Evolutionary conservation across 2,797 vertebrate genomes (phyloP), one percentile per base, ranked within the genome.

Genomic region (Otolemur crassicaudatus): DNA sequence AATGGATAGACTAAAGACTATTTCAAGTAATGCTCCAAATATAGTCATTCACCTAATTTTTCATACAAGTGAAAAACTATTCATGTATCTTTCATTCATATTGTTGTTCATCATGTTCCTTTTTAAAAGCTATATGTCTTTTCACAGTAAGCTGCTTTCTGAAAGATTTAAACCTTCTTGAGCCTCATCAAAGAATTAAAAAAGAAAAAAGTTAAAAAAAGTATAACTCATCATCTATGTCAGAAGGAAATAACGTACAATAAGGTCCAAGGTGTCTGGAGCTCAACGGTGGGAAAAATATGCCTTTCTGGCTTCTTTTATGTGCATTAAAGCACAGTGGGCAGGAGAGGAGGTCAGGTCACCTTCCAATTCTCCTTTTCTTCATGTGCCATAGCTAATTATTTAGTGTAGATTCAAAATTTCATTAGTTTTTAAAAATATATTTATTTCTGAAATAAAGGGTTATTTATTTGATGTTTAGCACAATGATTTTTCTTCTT

Each of bases 371-470:
- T 61, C 6, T 37, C 34, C 81, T 87, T 69, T 76, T 77, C 49
- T 43, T 58, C 79, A 79, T 80, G 56, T 40, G 29, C 76, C 46
- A 91, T 8, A 90, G 19, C 53, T 87, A 73, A 87, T 70, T 88
- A 90, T 95, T 96, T 95, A 79, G 79, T 53, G 90, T 11, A 87
- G 34, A 82, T 37, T 76, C 19, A 14, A 94, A 75, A 69, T 80
- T 67, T 86, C 91, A 73, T 22, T 72, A 29, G 13, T 73, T 3
- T 84, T 83, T 87, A 75, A 23, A 58, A n/a, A 94, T 95, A 94
- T 17, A 82, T 53, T 83, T 86, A 34, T 80, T 94, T 92, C 61
- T 77, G 37, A 86, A 46, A 69, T 65, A 95, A 93, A 84, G 27
- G 34, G 80, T 67, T 76, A 95, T 63, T 92, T 86, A n/a, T 72